Evolutionary conservation across 2,113 vertebrate species (phyloP).

Genomic region (Corynorhinus townsendii): DNA sequence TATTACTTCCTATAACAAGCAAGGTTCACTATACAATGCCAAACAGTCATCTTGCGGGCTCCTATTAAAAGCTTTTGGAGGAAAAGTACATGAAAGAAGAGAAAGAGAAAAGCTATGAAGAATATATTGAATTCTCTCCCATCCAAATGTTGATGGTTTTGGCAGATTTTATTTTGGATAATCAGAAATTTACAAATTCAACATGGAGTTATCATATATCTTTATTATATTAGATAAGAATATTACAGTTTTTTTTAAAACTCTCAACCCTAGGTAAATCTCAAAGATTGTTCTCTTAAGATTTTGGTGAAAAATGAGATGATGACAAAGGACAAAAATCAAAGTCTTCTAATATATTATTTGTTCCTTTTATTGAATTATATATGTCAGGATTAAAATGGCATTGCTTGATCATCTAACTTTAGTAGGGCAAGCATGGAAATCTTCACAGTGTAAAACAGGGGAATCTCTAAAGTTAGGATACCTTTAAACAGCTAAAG

Average conservation of each 20-base stretch:
- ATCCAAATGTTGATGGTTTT: neutral
- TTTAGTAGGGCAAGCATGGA: neutral
- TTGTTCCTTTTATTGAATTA: neutral
- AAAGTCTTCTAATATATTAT: neutral
- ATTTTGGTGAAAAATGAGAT: constrained; percentile 44
- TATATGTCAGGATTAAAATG: neutral
- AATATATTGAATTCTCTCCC: neutral
- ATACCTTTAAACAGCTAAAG: neutral
- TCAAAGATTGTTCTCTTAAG: constrained; percentile 36
- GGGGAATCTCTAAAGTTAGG: neutral
- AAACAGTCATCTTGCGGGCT: neutral
- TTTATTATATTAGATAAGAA: constrained; percentile 12
- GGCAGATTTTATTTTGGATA: neutral
- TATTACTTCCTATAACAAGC: neutral
- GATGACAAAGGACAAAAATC: constrained; percentile 6
- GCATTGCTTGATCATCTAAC: neutral
- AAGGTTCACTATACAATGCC: neutral
- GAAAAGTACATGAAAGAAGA: neutral
- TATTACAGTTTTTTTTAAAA: neutral
- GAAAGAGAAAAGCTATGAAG: neutral
- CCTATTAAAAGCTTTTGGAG: neutral
- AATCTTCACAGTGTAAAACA: neutral
- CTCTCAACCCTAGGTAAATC: constrained; percentile 15
- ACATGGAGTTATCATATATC: neutral
- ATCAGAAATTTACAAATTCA: constrained; percentile 28